A percentile compares a stretch with the other conserved stretches of the same genome.
Evolutionary conservation across 2,797 vertebrate species (phyloP).

Genomic region (Gastrophryne carolinensis): DNA sequence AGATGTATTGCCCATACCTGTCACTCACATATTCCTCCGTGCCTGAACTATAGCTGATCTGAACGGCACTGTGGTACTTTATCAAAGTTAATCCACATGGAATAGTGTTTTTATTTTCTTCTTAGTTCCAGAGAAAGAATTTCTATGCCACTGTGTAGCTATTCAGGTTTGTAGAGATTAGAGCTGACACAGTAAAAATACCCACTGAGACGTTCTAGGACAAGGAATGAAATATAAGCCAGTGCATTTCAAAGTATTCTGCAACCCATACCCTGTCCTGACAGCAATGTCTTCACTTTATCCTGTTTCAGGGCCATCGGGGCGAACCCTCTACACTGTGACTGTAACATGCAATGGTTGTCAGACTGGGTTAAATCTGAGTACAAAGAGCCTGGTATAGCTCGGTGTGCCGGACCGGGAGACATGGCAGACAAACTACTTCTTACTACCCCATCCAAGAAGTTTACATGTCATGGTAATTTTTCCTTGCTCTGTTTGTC

Average conservation of each 20-base stretch:
- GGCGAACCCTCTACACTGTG: conserved; percentile 94
- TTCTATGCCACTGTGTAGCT: not conserved
- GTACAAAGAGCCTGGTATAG: conserved; percentile 96
- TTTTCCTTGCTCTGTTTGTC: not conserved
- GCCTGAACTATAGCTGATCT: not conserved
- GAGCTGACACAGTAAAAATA: not conserved
- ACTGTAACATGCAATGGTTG: conserved; percentile 97
- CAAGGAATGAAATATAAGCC: not conserved
- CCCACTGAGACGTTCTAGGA: not conserved
- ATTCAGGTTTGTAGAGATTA: not conserved
- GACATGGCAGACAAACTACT: conserved; percentile 97
- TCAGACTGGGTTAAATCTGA: conserved; percentile 98
- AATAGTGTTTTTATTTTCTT: not conserved
- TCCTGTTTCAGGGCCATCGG: conserved; percentile 83
- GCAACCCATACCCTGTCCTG: not conserved
- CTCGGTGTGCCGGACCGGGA: conserved; percentile 89
- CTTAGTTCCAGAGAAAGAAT: not conserved
- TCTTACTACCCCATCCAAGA: conserved; percentile 95
- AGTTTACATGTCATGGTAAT: conserved; percentile 94
- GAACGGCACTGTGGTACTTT: not conserved
- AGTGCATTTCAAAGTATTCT: not conserved
- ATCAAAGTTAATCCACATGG: not conserved
- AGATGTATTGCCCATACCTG: not conserved
- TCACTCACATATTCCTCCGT: not conserved
- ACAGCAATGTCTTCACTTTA: not conserved